Base-by-base conservation (phyloP, 1,140 invertebrate species). In the Centruroides sculpturatus region DNA sequence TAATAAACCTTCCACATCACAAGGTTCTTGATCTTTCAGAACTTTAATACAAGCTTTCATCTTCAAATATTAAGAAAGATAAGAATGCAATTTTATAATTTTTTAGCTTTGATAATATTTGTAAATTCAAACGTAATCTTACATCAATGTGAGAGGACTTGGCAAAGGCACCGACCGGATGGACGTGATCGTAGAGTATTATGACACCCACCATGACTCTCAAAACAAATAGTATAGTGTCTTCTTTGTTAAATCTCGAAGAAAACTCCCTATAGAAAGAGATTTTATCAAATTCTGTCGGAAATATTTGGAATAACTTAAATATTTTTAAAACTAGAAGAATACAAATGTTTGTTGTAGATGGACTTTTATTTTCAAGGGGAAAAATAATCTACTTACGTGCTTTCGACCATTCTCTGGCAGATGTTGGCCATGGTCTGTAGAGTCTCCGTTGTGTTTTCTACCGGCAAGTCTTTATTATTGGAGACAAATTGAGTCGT, bases 341-440 rank as follows among this genome's bases (percentile, higher is more conserved):
- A 23, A 2, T 23, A 0, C 23, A 1, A 23, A 0, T 23, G 23
- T 23, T 23, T 23, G 2, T 0, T 23, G 23, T 23, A 23, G 23
- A 23, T 23, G 23, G 23, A 23, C 23, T 23, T 23, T 23, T 23
- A 23, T 23, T 23, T 23, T 23, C 23, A 13, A 59, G 13, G 23
- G 23, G 23, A 2, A 23, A 23, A 23, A 23, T 23, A 23, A 23
- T 12, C 12, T 50, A 87, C 86, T 89, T 79, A 91, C 89, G 87
- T 86, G 78, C 88, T 92, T 78, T 93, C 90, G 65, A 95, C 77
- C 91, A 96, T 96, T 70, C 89, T 82, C 66, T 93, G 79, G 74
- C 92, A 96, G 47, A 97, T 90, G 79, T 92, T 89, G 51, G 91
- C 91, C 90, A 95, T 95, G 23, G 90, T 94, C 66, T 89, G 86